Evolutionary conservation across 2,113 vertebrate genomes (phyloP), one percentile per base, ranked within the genome.

Genomic region (Vanacampus margaritifer): DNA sequence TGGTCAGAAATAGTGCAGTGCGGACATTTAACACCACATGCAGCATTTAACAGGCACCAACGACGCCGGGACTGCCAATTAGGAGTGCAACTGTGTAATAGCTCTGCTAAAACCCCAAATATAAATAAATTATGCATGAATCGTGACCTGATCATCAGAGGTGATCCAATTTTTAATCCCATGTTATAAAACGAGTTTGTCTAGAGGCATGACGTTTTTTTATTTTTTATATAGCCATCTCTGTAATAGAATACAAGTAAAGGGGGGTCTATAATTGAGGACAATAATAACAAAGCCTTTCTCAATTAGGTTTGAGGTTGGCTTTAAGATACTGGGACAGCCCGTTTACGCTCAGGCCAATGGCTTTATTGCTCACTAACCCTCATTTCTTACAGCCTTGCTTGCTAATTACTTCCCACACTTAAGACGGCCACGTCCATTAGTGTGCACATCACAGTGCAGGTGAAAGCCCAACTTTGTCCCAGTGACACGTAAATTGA

Each of bases 361-460:
- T 95, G 94, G 94, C 93, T 97, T 98, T 96, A 97, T 95, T 95
- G 93, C 94, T 94, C 93, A 93, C 93, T 94, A 94, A 96, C 95
- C 94, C 93, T 93, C 93, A 93, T 94, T 93, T 94, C 93, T 94
- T 96, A 94, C 93, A 93, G 94, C 93, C 91, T 92, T 90, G 93
- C 93, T 94, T 94, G 94, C 94, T 96, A 96, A 97, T 95, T 96
- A 95, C 93, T 92, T 82, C 91, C 90, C 86, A 92, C 92, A 95
- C 92, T 88, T 32, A 91, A 93, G 92, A 94, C 89, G 91, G 94
- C 94, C 58, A 95, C 94, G 96, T 94, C 93, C 93, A 94, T 94
- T 94, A 94, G 89, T 89, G 92, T 89, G 92, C 91, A 86, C 91
- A 93, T 91, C 88, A 92, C 92, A 89, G 79, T 83, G 89, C 86